Base-by-base conservation (phyloP, 2,797 vertebrate genomes). In the Lagocephalus sceleratus region DNA sequence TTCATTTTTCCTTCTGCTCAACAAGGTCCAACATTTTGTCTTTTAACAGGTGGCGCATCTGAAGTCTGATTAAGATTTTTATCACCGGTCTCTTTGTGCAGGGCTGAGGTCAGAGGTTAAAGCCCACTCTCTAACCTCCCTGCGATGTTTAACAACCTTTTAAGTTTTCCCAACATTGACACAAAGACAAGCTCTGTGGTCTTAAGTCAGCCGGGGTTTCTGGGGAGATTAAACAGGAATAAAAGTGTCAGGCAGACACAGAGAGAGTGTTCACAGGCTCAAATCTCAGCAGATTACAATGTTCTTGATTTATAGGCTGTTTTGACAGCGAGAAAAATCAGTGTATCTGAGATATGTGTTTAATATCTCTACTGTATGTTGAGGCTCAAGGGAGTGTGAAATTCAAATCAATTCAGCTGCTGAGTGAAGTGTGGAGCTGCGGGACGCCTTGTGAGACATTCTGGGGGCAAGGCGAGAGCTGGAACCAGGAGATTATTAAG, bases 91-190 rank as follows among this genome's bases (percentile, higher is more conserved):
- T 53, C 59, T 83, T 69, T 68, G 71, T 68, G 57, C 59, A 42
- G 15, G 53, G 59, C 48, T 49, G 49, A 5, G 65, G 81, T 70
- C 67, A 44, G 68, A 84, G 84, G 83, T 85, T 57, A 66, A 29
- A 47, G 68, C 51, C 73, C 57, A 66, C 61, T 68, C 69, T 14
- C 7, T 76, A 73, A 79, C 79, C 77, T 48, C 74, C 56, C 77
- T 85, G 63, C 85, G 82, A 87, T 84, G 79, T 83, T 81, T 74
- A 79, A 80, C 70, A 49, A 68, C 47, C 81, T 90, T 88, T 89
- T 82, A 90, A 85, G 87, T 83, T 81, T 76, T 44, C 63, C 56
- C 48, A 74, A 67, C 79, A 63, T 58, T 58, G 49, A 61, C 73
- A 89, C 84, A 89, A 89, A 88, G 85, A 68, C 38, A 0, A 64